Conservation (phyloP, 2,113 vertebrate genomes). For the Saccopteryx leptura region DNA sequence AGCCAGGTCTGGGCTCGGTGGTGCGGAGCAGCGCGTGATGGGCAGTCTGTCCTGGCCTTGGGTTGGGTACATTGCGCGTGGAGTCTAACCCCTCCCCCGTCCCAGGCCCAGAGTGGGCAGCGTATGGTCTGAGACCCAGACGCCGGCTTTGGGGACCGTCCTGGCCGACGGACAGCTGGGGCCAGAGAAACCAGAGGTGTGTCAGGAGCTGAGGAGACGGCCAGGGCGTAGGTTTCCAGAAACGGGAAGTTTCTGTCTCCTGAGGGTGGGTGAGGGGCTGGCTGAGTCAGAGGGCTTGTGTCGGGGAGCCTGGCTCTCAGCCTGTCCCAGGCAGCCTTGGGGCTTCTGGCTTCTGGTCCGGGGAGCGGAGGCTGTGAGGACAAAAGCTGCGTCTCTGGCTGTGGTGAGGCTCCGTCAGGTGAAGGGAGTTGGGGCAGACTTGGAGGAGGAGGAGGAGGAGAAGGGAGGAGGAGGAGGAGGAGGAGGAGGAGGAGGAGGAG, state of each 20-base stretch:
- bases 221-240: constrained; percentile 11
- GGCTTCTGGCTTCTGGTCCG: constrained; percentile 16
- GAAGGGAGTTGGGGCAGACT: not conserved
- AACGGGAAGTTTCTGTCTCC: not conserved
- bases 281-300: not conserved
- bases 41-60: not conserved
- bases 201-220: constrained; percentile 24
- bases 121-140: not conserved
- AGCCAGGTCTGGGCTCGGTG: not conserved
- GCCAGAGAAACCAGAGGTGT: constrained; percentile 52
- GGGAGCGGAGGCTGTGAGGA: not conserved
- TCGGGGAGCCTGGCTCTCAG: not conserved
- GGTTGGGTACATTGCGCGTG: not conserved
- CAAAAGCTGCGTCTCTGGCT: not conserved
- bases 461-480: not conserved
- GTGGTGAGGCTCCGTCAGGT: not conserved
- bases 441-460: not conserved
- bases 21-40: not conserved
- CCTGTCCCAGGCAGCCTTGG: not conserved
- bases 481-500: constrained; percentile 27
- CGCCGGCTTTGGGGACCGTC: not conserved
- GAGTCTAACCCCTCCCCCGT: not conserved
- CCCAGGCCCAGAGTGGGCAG: not conserved
- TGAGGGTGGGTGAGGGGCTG: not conserved
- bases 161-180: not conserved